Conservation (phyloP, 2,113 vertebrate genomes). For the Hypanus sabinus region DNA sequence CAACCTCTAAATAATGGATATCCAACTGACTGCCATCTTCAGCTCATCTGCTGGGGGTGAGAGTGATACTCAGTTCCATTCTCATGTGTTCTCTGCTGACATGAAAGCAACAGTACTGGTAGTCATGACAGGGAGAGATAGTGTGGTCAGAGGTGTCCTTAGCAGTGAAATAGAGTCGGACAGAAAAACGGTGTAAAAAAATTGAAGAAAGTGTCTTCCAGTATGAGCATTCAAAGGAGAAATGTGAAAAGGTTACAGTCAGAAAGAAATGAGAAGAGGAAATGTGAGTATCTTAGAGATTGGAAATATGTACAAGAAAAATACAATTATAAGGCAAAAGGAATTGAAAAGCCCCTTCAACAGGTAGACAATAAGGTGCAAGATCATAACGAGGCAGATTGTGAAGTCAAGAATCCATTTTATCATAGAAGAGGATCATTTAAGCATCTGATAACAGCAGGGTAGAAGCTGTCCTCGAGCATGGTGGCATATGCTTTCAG, state of each 20-base stretch:
- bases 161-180: neutral
- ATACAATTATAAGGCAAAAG: neutral
- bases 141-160: neutral
- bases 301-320: neutral
- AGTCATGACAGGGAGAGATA: neutral
- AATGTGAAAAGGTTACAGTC: neutral
- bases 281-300: neutral
- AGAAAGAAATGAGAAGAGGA: neutral
- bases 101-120: neutral
- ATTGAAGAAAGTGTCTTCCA: neutral
- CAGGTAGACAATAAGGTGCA: too few relatives aligned
- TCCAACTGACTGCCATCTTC: neutral
- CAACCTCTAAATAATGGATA: neutral
- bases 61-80: neutral
- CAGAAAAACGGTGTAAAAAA: neutral
- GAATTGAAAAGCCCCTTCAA: too few relatives aligned
- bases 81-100: neutral
- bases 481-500: too few relatives aligned
- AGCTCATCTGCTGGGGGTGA: too few relatives aligned
- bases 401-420: too few relatives aligned
- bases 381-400: too few relatives aligned
- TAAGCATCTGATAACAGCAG: too few relatives aligned
- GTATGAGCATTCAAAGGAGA: neutral
- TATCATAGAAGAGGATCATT: too few relatives aligned
- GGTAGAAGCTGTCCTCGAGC: too few relatives aligned